Evolutionary conservation across 2,888 invertebrate species (phyloP), one percentile per base, ranked within the genome.

Genomic region (Apotomis betuletana): DNA sequence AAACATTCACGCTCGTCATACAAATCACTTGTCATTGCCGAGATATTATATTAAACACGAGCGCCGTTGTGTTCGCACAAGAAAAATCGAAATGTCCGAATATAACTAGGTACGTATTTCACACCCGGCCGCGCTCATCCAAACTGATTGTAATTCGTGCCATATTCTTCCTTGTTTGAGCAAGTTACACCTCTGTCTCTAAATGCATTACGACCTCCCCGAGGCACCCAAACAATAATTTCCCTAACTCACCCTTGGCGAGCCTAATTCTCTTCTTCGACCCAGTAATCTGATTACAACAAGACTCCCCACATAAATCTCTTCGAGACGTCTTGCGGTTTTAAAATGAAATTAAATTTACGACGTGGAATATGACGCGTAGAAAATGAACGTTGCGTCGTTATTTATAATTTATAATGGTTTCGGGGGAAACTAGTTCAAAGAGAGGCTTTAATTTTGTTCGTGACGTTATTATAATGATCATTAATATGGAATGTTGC

Each of bases 281-380:
- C 41, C 5, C 5, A 71, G 70, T 75, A 75, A 75, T 77, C 74
- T 73, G 70, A 76, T 76, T 75, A 75, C 74, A 74, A 69, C 65
- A 54, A 55, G 70, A 77, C 51, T 57, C 63, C 67, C 73, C 74
- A 74, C 69, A 75, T 78, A 78, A 78, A 77, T 79, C 77, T 75
- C 75, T 70, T 67, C 60, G 64, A 64, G 69, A 74, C 67, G 76
- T 65, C 77, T 75, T 64, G 74, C 64, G 74, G 67, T 75, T 72
- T 75, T 70, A 76, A 74, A 78, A 68, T 68, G 62, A 63, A 72
- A 63, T 68, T 68, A 62, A 68, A 72, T 72, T 72, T 72, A 72
- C 63, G 67, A 70, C 58, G 15, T 8, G 68, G 57, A 72, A 59
- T 72, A 72, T 72, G 72, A 72, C 52, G 67, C 72, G 68, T 63